Evolutionary conservation across 1,140 invertebrate species (phyloP).

Genomic region (Plutomurus gul): DNA sequence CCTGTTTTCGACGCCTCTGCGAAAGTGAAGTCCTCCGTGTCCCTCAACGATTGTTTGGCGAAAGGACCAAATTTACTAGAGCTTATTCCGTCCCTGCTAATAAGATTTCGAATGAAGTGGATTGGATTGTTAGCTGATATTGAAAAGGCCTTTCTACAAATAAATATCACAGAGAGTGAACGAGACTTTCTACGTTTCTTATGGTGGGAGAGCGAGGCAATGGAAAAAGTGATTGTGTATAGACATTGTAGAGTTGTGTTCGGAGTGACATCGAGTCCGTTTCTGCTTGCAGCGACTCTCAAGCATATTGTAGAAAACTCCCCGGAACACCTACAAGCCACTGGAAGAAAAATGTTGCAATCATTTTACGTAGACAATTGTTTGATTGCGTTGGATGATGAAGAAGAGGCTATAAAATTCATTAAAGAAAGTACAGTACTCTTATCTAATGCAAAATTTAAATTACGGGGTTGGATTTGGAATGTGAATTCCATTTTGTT

Average conservation of each 20-base stretch:
- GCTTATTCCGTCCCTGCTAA: conserved; percentile 36
- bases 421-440: too few species aligned
- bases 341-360: not conserved
- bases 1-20: conserved; percentile 54
- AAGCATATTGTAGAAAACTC: too few species aligned
- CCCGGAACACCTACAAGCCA: too few species aligned
- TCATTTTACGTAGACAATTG: conserved; percentile 42
- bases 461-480: too few species aligned
- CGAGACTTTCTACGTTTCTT: conserved; percentile 56
- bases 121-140: conserved; percentile 54
- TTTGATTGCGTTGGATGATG: not conserved
- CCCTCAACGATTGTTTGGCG: conserved; percentile 57
- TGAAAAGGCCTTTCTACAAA: conserved; percentile 53
- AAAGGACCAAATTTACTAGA: conserved; percentile 55
- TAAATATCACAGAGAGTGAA: conserved; percentile 13
- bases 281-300: not conserved
- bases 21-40: conserved; percentile 51
- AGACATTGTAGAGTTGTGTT: conserved; percentile 39
- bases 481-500: too few species aligned
- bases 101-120: conserved; percentile 43
- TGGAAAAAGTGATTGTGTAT: not conserved
- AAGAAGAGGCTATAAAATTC: too few species aligned
- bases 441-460: too few species aligned
- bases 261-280: conserved; percentile 40
- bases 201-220: conserved; percentile 51